These are phyloP conservation scores for Drosophila cognata DNA, from an alignment of 2,888 invertebrate genomes.

Conservation along the genomic window DNA sequence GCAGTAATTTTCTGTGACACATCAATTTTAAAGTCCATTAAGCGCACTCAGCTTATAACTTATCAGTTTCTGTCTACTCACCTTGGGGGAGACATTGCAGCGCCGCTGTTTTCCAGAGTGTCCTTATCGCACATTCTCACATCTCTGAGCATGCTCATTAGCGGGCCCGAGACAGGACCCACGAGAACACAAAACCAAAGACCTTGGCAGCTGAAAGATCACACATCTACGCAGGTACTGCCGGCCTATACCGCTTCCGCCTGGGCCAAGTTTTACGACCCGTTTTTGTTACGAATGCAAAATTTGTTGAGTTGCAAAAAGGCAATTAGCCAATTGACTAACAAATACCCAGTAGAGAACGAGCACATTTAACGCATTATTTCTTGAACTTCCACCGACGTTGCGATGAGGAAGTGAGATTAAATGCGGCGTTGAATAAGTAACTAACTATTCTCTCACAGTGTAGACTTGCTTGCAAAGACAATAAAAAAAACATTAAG, in stretches of 20 bases:
- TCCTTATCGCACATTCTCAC: not conserved
- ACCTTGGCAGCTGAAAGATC: conserved; percentile 7
- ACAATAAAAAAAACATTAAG: conserved; percentile 28
- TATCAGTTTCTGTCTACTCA: conserved; percentile 3
- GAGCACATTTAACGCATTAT: not conserved
- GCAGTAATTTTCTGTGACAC: not conserved
- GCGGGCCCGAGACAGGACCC: not conserved
- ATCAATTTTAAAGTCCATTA: not conserved
- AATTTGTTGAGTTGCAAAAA: not conserved
- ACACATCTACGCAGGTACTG: not conserved
- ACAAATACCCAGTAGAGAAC: not conserved
- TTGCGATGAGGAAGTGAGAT: not conserved
- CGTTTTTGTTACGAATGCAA: not conserved
- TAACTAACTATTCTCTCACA: not conserved
- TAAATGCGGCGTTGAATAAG: not conserved
- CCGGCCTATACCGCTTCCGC: not conserved
- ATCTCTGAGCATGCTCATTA: conserved; percentile 2
- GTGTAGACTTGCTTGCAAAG: conserved; percentile 17
- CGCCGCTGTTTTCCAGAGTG: not conserved
- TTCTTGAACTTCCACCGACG: not conserved
- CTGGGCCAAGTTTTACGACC: not conserved
- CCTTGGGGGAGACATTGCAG: not conserved
- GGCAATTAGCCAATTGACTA: not conserved
- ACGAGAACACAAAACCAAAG: not conserved
- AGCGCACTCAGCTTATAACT: not conserved